Percentiles rank a stretch among this genome's conserved stretches.
These are phyloP conservation scores for Loriculus beryllinus DNA, from an alignment of 2,797 vertebrate genomes.

Conservation along the genomic window DNA sequence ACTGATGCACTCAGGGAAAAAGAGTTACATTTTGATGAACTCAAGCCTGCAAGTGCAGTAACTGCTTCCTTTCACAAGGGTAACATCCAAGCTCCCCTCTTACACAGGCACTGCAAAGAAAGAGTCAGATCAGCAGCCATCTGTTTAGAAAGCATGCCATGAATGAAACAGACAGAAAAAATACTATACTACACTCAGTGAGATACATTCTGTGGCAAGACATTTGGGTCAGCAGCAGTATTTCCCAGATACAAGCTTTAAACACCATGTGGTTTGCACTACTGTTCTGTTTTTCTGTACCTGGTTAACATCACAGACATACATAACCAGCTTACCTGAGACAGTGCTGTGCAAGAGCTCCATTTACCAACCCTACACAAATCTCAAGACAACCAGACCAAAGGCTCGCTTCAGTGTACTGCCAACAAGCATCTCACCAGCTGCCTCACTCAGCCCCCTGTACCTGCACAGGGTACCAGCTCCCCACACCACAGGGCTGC, in stretches of 20 bases:
- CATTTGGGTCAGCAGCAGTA: neutral
- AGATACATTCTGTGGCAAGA: neutral
- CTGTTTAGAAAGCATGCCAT: neutral
- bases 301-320: neutral
- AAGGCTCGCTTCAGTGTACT: neutral
- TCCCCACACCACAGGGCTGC: neutral
- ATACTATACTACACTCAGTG: neutral
- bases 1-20: neutral
- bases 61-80: neutral
- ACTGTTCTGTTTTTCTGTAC: neutral
- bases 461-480: neutral
- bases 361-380: neutral
- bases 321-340: neutral
- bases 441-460: neutral
- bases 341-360: neutral
- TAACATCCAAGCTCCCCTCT: neutral
- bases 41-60: neutral
- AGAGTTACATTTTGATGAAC: neutral
- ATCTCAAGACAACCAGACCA: neutral
- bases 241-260: neutral
- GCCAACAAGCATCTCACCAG: neutral
- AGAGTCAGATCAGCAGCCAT: neutral
- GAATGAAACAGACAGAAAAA: neutral
- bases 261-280: neutral
- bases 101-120: neutral